Conservation (phyloP, 1,140 invertebrate species). For the Papilio dardanus region DNA sequence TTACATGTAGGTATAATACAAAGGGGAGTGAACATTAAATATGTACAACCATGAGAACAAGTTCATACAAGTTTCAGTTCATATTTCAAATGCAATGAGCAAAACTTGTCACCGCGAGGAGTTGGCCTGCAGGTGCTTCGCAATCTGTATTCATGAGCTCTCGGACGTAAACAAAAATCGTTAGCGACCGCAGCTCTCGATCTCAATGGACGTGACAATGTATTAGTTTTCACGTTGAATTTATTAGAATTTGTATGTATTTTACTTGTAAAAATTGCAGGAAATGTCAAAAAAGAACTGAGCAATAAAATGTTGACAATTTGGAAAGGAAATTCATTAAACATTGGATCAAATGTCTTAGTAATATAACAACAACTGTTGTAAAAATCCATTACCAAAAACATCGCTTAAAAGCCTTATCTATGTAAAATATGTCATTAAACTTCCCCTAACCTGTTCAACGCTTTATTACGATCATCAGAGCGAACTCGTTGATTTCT, state of each 20-base stretch:
- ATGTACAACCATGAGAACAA: conserved; percentile 20
- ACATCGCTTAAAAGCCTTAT: neutral
- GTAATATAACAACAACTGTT: no score
- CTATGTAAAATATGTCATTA: neutral
- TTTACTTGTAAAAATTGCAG: neutral
- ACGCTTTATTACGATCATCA: conserved; percentile 19
- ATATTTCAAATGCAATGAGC: conserved; percentile 28
- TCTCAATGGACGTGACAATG: neutral
- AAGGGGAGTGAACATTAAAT: neutral
- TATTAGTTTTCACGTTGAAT: neutral
- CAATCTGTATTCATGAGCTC: conserved; percentile 32
- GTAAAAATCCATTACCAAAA: no score
- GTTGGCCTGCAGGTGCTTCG: conserved; percentile 13
- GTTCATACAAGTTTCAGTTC: conserved; percentile 10
- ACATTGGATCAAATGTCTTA: no score
- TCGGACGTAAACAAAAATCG: conserved; percentile 20
- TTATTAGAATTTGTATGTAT: neutral
- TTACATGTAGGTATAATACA: neutral
- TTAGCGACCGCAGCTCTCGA: neutral
- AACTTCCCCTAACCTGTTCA: neutral
- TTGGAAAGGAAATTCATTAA: no score
- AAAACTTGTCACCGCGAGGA: conserved; percentile 15
- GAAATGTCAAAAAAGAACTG: no score
- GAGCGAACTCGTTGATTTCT: conserved; percentile 14
- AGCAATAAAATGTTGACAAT: no score